Conservation (phyloP, 2,888 invertebrate species). For the Ommatoiulus sabulosus region DNA sequence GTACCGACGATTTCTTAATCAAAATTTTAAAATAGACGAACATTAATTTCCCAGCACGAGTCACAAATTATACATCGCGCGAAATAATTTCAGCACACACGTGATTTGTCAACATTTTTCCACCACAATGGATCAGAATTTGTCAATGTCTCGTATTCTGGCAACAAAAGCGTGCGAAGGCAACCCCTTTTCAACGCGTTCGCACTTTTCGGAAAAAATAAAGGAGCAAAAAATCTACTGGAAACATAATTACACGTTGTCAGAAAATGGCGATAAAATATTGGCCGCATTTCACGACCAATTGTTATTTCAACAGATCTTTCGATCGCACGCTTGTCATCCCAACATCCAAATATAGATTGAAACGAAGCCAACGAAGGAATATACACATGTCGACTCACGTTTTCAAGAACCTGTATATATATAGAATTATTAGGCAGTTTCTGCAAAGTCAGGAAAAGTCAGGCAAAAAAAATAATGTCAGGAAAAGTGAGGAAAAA, state of each 20-base stretch:
- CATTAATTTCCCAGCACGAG: constrained; percentile 28
- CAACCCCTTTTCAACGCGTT: constrained; percentile 25
- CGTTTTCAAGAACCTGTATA: no score
- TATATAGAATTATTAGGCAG: no score
- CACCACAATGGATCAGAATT: constrained; percentile 10
- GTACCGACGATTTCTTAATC: neutral
- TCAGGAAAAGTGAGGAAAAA: no score
- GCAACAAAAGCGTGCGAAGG: constrained; percentile 10
- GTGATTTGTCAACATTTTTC: neutral
- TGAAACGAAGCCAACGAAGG: neutral
- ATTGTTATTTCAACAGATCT: constrained; percentile 21
- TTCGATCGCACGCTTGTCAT: neutral
- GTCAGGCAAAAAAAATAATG: no score
- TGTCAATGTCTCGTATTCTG: constrained; percentile 1
- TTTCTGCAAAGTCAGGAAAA: no score
- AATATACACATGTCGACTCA: no score
- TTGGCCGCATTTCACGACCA: neutral
- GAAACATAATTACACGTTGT: neutral
- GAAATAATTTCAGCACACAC: neutral
- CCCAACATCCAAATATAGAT: neutral
- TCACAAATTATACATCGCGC: neutral
- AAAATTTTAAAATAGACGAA: neutral
- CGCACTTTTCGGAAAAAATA: neutral
- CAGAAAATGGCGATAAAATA: constrained; percentile 24
- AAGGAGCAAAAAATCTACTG: neutral